Evolutionary conservation across 2,113 vertebrate genomes (phyloP).

Genomic region (Pachycephala philippinensis): DNA sequence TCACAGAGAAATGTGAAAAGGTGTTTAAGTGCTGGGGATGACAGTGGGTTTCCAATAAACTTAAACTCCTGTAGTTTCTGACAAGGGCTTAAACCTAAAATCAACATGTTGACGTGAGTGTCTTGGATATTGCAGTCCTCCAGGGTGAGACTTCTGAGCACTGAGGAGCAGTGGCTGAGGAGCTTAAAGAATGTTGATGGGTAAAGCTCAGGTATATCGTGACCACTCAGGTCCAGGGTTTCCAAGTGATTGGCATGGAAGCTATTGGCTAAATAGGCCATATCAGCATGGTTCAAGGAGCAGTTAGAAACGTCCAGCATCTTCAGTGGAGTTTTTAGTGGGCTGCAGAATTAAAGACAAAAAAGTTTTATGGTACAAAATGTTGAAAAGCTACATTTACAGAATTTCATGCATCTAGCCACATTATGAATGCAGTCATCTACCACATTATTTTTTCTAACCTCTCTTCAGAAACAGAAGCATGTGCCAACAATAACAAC

Average conservation of each 20-base stretch:
- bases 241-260: constrained; percentile 82
- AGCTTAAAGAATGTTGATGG: constrained; percentile 83
- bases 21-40: constrained; percentile 70
- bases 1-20: constrained; percentile 78
- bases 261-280: constrained; percentile 89
- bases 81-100: constrained; percentile 76
- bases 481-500: background rate
- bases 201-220: constrained; percentile 76
- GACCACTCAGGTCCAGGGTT: constrained; percentile 88
- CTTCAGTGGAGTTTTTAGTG: constrained; percentile 83
- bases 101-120: constrained; percentile 74
- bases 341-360: constrained; percentile 70
- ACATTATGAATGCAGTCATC: background rate
- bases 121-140: constrained; percentile 90
- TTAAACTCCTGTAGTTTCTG: constrained; percentile 80
- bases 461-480: background rate
- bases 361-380: background rate
- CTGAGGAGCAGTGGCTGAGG: constrained; percentile 78
- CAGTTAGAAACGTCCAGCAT: constrained; percentile 88
- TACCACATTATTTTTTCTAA: background rate
- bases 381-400: background rate
- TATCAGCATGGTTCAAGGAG: constrained; percentile 80
- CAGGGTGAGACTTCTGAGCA: constrained; percentile 76
- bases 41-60: constrained; percentile 88
- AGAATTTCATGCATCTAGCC: background rate